Conservation (phyloP, 2,797 vertebrate genomes). For the Denticeps clupeoides region DNA sequence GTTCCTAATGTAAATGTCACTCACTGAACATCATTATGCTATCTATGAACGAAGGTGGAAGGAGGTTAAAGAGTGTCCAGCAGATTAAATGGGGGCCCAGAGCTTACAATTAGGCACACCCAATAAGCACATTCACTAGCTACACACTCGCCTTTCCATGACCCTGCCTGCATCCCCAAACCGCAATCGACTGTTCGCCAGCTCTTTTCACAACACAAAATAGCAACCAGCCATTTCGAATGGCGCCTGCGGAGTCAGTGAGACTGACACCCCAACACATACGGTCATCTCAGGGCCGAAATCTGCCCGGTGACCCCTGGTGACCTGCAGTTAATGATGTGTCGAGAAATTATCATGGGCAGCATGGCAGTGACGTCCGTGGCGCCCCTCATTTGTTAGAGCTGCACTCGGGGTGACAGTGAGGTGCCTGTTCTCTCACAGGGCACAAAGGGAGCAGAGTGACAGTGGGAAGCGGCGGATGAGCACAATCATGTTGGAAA, state of each 20-base stretch:
- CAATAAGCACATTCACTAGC: neutral
- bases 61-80: neutral
- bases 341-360: slow-evolving; percentile 6
- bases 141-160: neutral
- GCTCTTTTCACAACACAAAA: neutral
- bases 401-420: slow-evolving; percentile 17
- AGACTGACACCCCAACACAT: slow-evolving; percentile 5
- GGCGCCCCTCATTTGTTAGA: slow-evolving; percentile 7
- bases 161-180: neutral
- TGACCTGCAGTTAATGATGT: slow-evolving; percentile 18
- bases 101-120: neutral
- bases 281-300: too few species aligned
- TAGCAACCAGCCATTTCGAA: neutral
- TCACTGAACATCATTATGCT: too few species aligned
- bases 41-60: too few species aligned
- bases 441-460: slow-evolving; percentile 10
- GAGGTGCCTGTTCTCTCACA: slow-evolving; percentile 21
- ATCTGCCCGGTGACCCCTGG: slow-evolving; percentile 11
- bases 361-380: slow-evolving; percentile 15
- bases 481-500: too few species aligned
- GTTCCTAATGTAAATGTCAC: too few species aligned
- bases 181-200: neutral
- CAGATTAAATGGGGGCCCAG: neutral
- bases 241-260: neutral
- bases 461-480: too few species aligned